Evolutionary conservation across 1,140 invertebrate species (phyloP), one percentile per base, ranked within the genome.

Genomic region (Drepana arcuata): DNA sequence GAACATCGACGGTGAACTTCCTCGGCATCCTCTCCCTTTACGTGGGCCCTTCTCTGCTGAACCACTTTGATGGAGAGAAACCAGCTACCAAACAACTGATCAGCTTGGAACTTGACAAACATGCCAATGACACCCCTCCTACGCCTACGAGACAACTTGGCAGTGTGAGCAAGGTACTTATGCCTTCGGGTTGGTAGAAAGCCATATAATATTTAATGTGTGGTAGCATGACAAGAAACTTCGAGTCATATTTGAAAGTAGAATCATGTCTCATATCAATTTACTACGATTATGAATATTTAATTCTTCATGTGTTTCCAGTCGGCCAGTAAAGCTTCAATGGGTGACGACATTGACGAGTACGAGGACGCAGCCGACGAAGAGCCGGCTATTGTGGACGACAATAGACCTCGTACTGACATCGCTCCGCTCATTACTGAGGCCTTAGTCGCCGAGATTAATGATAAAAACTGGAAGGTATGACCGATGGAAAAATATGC

Each of bases 381-480:
- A 11, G 84, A 75, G 47, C 59, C 65, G 1, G 73, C 75, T 1
- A 62, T 56, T 7, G 81, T 83, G 36, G 11, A 90, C 88, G 58
- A 83, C 90, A 94, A 64, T 59, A 91, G 21, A 54, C 94, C 40
- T 87, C 92, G 94, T 18, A 88, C 91, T 7, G 95, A 98, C 67
- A 94, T 98, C 32, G 92, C 91, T 41, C 85, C 87, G n/a, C 90
- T 92, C 56, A 92, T 98, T 26, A 96, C 94, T 1, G 92, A 94
- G 39, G 70, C 88, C 0, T 72, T 98, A 0, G 73, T 98, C 0
- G 89, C 87, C 24, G 93, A 97, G 73, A 83, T 99, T 39, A 85
- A 87, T 14, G 95, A 98, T 74, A 98, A 97, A 79, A 96, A 97
- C 72, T 98, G 96, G 96, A 98, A 97, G 85, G 90, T 84, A 37